phyloP scores from a whole-genome alignment of 2,113 vertebrate genomes.

The Cettia cetti region DNA sequence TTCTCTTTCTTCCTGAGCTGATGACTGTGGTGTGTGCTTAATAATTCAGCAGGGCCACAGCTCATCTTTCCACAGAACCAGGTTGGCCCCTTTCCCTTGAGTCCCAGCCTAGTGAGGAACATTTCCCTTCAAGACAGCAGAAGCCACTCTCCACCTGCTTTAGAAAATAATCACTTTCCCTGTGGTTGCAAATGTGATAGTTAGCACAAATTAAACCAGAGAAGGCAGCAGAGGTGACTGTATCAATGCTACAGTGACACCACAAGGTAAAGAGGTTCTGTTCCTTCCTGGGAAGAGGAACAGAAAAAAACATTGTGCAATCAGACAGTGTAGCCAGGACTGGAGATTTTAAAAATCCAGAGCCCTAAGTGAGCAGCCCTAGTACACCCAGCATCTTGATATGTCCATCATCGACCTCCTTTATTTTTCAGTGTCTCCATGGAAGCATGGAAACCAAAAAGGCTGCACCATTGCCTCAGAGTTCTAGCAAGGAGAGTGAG shows the following conservation, averaged over 20 bases:
- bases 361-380: background rate
- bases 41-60: conserved; percentile 41
- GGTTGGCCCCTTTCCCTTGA: background rate
- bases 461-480: background rate
- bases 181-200: background rate
- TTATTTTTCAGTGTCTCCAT: background rate
- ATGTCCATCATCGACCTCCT: fast-evolving
- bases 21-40: background rate
- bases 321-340: background rate
- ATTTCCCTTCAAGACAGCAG: background rate
- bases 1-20: background rate
- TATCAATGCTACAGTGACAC: background rate
- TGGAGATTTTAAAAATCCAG: background rate
- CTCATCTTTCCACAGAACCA: conserved; percentile 35
- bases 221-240: background rate
- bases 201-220: background rate
- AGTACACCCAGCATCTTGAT: background rate
- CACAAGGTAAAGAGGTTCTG: background rate
- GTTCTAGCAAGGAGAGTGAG: background rate
- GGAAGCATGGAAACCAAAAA: background rate
- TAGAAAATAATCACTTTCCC: conserved; percentile 28
- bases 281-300: background rate
- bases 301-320: background rate
- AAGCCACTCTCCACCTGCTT: background rate
- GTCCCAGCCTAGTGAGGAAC: background rate